Percentiles rank a stretch among this genome's conserved stretches.
Conservation (phyloP, 2,113 vertebrate species). For the Thunnus thynnus region DNA sequence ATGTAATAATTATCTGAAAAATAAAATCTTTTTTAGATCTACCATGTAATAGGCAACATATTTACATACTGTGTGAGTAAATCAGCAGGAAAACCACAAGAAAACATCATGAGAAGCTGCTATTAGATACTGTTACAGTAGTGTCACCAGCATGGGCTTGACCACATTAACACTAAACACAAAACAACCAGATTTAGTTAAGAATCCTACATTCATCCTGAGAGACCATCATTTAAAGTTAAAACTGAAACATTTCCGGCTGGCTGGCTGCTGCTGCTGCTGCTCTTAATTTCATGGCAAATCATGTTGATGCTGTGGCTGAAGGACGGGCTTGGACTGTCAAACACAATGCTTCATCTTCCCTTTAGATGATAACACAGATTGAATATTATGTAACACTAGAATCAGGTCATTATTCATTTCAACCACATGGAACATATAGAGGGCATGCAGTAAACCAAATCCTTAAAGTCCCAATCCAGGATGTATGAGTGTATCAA, state of each 20-base stretch:
- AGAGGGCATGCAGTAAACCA: slow-evolving; percentile 65
- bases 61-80: slow-evolving; percentile 36
- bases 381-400: slow-evolving; percentile 30
- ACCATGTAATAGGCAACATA: slow-evolving; percentile 18
- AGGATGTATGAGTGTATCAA: slow-evolving; percentile 32
- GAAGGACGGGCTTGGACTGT: slow-evolving; percentile 51
- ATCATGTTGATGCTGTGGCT: slow-evolving; percentile 41
- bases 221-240: slow-evolving; percentile 57
- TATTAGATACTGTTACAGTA: slow-evolving; percentile 71
- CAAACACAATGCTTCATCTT: background rate
- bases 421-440: slow-evolving; percentile 59
- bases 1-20: slow-evolving; percentile 38
- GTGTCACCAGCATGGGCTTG: slow-evolving; percentile 32
- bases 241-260: slow-evolving; percentile 23
- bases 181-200: slow-evolving; percentile 58
- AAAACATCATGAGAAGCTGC: slow-evolving; percentile 70
- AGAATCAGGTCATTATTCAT: slow-evolving; percentile 46
- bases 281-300: slow-evolving; percentile 22
- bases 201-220: slow-evolving; percentile 81
- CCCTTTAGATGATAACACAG: slow-evolving; percentile 34
- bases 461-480: slow-evolving; percentile 56
- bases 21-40: slow-evolving; percentile 8
- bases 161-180: slow-evolving; percentile 58
- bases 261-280: slow-evolving; percentile 1
- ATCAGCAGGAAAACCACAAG: background rate